Evolutionary conservation across 2,888 invertebrate genomes (phyloP), one percentile per base, ranked within the genome.

Genomic region (Drosophila atripex): DNA sequence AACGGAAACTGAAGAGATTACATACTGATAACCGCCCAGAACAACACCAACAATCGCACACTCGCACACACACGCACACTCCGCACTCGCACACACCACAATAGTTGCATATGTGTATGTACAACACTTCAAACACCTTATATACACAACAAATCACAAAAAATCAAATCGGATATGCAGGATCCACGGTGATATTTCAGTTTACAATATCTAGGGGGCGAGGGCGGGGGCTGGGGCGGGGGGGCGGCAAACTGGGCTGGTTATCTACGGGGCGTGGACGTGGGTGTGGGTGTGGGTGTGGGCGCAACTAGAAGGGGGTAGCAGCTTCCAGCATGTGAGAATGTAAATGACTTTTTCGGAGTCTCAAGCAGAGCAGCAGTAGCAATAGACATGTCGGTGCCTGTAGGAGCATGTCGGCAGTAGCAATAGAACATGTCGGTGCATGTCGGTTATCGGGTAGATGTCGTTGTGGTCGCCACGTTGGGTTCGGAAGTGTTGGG

Each of bases 361-460:
- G 16, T 23, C 60, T 58, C 39, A 25, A 58, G 60, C 60, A 61
- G 58, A 49, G 60, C 60, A 61, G 60, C 60, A 61, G 55, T 35
- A 45, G 35, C 59, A 55, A 11, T 55, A 28, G 16, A 16, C 12
- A 32, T 12, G 12, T 32, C 9, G 32, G 9, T 7, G 7, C 12
- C 12, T 12, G 12, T 32, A 2, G 32, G 9, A 6, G 7, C 25
- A 25, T 25, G 25, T 25, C 25, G 25, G 25, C 25, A 25, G 7
- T 25, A 25, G 25, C 25, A 25, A 1, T 25, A 25, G 25, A 25
- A 1, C 25, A 25, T 25, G 25, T 25, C 25, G 1, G 5, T 6
- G 7, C 25, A 25, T 25, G 7, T 25, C 25, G 25, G 25, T 23
- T 23, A 18, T 18, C 18, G 18, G 18, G 18, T 18, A 18, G 18